phyloP scores from a whole-genome alignment of 2,888 invertebrate species.

The Tuta absoluta region DNA sequence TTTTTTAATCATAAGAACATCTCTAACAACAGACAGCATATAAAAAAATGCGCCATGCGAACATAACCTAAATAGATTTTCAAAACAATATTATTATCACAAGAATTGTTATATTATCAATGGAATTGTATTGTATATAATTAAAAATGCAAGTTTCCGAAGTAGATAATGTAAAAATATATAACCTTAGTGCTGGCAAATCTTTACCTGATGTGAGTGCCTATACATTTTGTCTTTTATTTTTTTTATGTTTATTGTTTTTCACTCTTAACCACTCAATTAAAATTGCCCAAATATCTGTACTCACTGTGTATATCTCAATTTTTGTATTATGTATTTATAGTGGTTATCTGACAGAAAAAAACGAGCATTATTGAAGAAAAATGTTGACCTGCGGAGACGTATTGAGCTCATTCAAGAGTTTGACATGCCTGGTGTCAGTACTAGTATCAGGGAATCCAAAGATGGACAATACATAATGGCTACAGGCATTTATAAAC shows the following conservation, averaged over 20 bases:
- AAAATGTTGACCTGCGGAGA: conserved; percentile 93
- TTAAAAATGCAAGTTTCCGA: conserved; percentile 93
- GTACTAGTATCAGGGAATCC: conserved; percentile 90
- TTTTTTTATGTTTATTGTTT: background rate
- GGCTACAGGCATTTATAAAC: conserved; percentile 97
- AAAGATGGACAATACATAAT: conserved; percentile 96
- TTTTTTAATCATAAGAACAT: background rate
- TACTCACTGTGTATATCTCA: background rate
- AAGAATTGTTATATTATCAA: background rate
- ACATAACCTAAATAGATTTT: background rate
- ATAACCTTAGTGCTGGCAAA: conserved; percentile 98
- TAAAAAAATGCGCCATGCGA: conserved; percentile 4
- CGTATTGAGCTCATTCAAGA: conserved; percentile 98
- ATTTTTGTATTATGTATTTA: conserved; percentile 42
- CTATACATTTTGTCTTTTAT: conserved; percentile 21
- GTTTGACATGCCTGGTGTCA: conserved; percentile 99
- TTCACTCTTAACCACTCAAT: background rate
- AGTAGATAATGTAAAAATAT: conserved; percentile 98
- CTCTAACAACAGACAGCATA: background rate
- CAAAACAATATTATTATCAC: background rate
- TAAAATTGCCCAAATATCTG: background rate
- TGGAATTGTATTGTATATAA: conserved; percentile 9
- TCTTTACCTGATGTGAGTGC: conserved; percentile 95
- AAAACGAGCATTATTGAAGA: conserved; percentile 89
- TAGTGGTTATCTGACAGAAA: conserved; percentile 94